Evolutionary conservation across 2,113 vertebrate genomes (phyloP), one percentile per base, ranked within the genome.

Genomic region (Tetraodon nigroviridis): DNA sequence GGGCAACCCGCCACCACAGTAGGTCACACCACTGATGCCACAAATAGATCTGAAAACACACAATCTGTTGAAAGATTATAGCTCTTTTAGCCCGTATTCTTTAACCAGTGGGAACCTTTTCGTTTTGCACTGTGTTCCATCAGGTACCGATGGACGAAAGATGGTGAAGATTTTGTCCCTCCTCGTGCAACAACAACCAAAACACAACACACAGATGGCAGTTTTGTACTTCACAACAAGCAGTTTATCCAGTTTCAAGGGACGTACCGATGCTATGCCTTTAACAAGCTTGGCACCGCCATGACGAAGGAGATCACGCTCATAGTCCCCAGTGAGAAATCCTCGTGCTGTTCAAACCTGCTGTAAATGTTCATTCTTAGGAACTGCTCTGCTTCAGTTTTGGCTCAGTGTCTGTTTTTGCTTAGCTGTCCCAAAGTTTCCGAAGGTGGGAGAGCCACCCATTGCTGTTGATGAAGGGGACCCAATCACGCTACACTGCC

Each of bases 101-200:
- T 16, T 0, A 13, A n/a, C 1, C 44, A 20, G 18, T 51, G 27
- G 14, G 49, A 47, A 47, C 17, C 17, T n/a, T 6, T 19, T 29
- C 18, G 16, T 15, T 1, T 17, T 55, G 8, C 58, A 5, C 49
- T 64, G 44, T 47, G 18, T 15, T 73, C 10, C 41, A 66, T 71
- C 75, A 99, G 97, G 53, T 98, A 93, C 81, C 86, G 80, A 11
- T 99, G 96, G 97, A 97, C 90, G 6, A 97, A 92, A 75, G 89
- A 98, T 79, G 94, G 90, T 7, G 75, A 90, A 49, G 75, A 86
- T 0, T 94, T 96, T 19, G 69, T 91, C 69, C 85, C 92, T 13
- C 75, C 80, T 0, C 83, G 88, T 32, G 78, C 93, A 50, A 53
- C 88, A 0, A 88, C 84, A 52, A 84, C 92, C 70, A 79, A 79